Percentiles rank a stretch among this genome's conserved stretches.
phyloP scores from a whole-genome alignment of 2,888 invertebrate genomes.

The Gortyna flavago region DNA sequence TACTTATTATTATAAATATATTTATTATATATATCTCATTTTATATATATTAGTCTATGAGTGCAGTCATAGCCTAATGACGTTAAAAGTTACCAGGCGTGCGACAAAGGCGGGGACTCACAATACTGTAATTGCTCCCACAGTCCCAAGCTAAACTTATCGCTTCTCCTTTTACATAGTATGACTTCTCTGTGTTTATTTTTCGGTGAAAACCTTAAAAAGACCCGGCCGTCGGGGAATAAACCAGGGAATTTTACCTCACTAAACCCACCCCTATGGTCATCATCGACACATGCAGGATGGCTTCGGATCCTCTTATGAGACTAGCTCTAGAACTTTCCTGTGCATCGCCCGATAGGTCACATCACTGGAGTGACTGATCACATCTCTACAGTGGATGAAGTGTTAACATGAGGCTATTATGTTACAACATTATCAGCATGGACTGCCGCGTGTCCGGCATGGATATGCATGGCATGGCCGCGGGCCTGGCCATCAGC shows the following conservation, averaged over 20 bases:
- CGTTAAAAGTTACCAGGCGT: neutral
- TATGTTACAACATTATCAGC: neutral
- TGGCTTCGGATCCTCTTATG: no score
- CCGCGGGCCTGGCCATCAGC: constrained; percentile 95
- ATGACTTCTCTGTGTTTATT: neutral
- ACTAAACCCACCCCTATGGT: neutral
- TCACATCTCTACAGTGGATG: no score
- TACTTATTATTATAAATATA: no score
- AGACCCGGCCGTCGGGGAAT: neutral
- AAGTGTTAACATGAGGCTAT: no score
- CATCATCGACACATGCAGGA: neutral
- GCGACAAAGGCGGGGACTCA: neutral
- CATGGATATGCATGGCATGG: constrained; percentile 51
- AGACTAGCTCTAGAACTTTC: neutral
- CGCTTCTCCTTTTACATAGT: neutral
- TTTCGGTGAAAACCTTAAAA: neutral
- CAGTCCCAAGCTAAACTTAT: neutral
- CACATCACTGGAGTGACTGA: neutral
- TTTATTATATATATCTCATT: no score
- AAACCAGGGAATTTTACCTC: neutral
- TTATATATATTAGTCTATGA: no score
- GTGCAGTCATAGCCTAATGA: neutral
- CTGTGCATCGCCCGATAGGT: neutral
- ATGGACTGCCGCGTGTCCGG: constrained; percentile 28
- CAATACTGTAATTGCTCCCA: neutral